These are phyloP conservation scores for Larimichthys crocea DNA, from an alignment of 2,113 vertebrate species.

Conservation along the genomic window DNA sequence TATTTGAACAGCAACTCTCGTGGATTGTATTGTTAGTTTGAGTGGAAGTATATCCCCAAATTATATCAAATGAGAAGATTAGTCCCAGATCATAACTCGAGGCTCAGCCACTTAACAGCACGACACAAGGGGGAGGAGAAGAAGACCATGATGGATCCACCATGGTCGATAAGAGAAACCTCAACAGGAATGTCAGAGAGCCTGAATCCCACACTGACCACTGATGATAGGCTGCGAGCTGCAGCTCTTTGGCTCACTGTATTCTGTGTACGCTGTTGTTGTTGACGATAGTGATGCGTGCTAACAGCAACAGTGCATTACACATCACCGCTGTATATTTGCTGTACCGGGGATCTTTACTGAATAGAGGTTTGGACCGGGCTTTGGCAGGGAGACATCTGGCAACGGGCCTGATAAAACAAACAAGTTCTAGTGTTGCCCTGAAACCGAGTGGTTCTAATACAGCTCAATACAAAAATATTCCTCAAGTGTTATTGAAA, in stretches of 20 bases:
- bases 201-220: conserved; percentile 30
- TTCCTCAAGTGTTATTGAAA: conserved; percentile 41
- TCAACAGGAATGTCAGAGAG: conserved; percentile 55
- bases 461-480: conserved; percentile 18
- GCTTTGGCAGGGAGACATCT: conserved; percentile 22
- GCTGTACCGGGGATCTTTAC: neutral
- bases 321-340: neutral
- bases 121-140: neutral
- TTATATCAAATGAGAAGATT: conserved; percentile 43
- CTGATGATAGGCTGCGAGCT: conserved; percentile 48
- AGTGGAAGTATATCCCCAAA: conserved; percentile 36
- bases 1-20: conserved; percentile 7
- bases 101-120: conserved; percentile 29
- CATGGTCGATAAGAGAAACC: conserved; percentile 54
- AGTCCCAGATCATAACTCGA: conserved; percentile 39
- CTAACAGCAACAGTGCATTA: neutral
- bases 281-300: neutral
- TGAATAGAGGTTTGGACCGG: conserved; percentile 1
- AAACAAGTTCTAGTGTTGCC: conserved; percentile 39
- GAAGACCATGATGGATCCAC: conserved; percentile 29
- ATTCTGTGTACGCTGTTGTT: neutral
- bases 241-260: neutral
- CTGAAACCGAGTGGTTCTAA: conserved; percentile 35
- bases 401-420: conserved; percentile 35
- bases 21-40: conserved; percentile 3